Percentiles rank a stretch among this genome's conserved stretches.
phyloP scores from a whole-genome alignment of 64 coral and sea anemone genomes.

The Dendronephthya gigantea region DNA sequence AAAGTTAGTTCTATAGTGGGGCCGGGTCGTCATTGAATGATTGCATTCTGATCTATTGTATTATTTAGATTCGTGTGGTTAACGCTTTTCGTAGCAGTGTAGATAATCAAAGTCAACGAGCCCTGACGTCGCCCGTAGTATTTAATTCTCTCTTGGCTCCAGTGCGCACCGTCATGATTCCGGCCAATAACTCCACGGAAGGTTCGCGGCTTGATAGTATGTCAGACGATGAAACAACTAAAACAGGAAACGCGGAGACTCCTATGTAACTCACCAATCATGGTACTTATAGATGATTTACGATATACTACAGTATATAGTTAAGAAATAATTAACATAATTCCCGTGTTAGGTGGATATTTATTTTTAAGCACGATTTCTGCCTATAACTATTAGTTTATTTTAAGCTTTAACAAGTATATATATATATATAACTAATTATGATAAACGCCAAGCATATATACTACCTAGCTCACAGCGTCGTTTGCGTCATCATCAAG shows the following conservation, averaged over 20 bases:
- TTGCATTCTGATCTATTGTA: neutral
- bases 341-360: neutral
- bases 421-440: neutral
- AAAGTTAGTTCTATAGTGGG: no score
- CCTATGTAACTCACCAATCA: neutral
- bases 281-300: no score
- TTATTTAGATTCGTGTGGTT: slow-evolving; percentile 91
- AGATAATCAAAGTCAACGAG: slow-evolving; percentile 80
- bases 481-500: neutral
- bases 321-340: neutral
- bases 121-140: slow-evolving; percentile 85
- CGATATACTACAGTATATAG: neutral
- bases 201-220: neutral
- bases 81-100: slow-evolving; percentile 97
- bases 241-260: neutral
- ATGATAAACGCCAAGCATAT: neutral
- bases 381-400: neutral
- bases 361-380: neutral
- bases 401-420: neutral
- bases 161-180: slow-evolving; percentile 93
- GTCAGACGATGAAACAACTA: neutral
- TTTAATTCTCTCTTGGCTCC: slow-evolving; percentile 97
- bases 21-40: no score
- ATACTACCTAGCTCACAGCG: neutral
- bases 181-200: slow-evolving; percentile 38